Conservation (phyloP, 2,888 invertebrate genomes). For the Mesopsocus fuscifrons region DNA sequence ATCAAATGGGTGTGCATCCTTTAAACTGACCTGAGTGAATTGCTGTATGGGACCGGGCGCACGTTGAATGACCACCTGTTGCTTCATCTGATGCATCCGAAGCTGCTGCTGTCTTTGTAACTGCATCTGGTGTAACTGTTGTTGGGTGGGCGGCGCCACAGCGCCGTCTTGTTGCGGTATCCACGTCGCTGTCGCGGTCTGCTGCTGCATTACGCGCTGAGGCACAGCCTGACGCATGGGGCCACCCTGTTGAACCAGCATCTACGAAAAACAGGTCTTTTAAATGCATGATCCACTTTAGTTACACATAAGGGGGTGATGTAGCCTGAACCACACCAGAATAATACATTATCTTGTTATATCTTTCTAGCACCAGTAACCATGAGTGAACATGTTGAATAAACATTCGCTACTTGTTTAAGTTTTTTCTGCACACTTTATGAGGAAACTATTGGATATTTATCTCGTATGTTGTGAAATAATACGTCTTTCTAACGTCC, state of each 20-base stretch:
- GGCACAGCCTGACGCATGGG: slow-evolving; percentile 7
- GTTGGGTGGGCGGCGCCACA: slow-evolving; percentile 3
- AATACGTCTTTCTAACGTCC: too few relatives aligned
- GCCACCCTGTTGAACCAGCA: slow-evolving; percentile 1
- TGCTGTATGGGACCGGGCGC: slow-evolving; percentile 6
- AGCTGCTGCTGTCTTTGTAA: slow-evolving; percentile 14
- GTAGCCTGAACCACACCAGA: too few relatives aligned
- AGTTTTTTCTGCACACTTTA: too few relatives aligned
- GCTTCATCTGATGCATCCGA: slow-evolving; percentile 13
- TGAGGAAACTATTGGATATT: too few relatives aligned
- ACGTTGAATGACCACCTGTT: slow-evolving; percentile 15
- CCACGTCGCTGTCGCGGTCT: slow-evolving; percentile 12
- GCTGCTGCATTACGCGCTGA: slow-evolving; percentile 13
- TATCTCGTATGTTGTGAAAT: too few relatives aligned
- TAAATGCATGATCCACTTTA: background rate
- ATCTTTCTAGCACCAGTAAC: too few relatives aligned
- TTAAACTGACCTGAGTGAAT: slow-evolving; percentile 10
- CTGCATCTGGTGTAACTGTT: slow-evolving; percentile 13
- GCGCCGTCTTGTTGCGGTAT: slow-evolving; percentile 7
- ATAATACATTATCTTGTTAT: too few relatives aligned
- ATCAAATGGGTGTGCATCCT: too few relatives aligned
- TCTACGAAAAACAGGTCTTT: background rate
- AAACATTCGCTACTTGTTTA: too few relatives aligned
- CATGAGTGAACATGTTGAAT: too few relatives aligned
- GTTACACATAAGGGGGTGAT: background rate